Conservation (phyloP, 2,888 invertebrate genomes). For the Pollenia griseotomentosa region DNA sequence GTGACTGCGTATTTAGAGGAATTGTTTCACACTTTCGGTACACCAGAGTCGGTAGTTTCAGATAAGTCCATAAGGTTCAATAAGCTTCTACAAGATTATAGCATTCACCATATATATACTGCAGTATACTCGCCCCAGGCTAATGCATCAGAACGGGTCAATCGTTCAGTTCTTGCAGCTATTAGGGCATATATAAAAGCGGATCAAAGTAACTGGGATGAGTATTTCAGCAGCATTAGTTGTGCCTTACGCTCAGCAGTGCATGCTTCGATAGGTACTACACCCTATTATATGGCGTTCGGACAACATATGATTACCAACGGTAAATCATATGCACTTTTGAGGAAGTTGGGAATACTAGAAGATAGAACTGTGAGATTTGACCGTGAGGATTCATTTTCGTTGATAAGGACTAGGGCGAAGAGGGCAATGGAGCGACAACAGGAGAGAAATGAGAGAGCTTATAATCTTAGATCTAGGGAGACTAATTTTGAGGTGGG, state of each 20-base stretch:
- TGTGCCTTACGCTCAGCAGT: neutral
- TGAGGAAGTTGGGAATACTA: slow-evolving; percentile 4
- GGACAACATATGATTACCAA: slow-evolving; percentile 15
- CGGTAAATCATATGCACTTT: slow-evolving; percentile 11
- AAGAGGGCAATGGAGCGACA: neutral
- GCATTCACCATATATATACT: neutral
- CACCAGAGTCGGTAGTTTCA: neutral
- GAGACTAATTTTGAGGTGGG: too few species aligned
- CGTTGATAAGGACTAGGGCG: neutral
- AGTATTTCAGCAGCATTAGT: neutral
- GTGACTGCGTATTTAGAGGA: neutral
- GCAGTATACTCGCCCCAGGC: slow-evolving; percentile 12
- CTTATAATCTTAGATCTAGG: too few species aligned
- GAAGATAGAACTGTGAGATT: slow-evolving; percentile 10
- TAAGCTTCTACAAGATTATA: neutral
- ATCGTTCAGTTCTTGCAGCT: slow-evolving; percentile 5
- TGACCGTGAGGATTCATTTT: neutral
- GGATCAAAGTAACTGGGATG: slow-evolving; percentile 9
- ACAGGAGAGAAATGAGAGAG: neutral
- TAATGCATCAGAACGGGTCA: slow-evolving; percentile 7
- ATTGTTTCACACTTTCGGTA: slow-evolving; percentile 2
- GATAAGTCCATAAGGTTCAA: neutral
- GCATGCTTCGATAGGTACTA: neutral
- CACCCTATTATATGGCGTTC: slow-evolving; percentile 29
- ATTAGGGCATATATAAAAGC: slow-evolving; percentile 8